phyloP scores from a whole-genome alignment of 2,888 invertebrate genomes.

The Oligia fasciuncula region DNA sequence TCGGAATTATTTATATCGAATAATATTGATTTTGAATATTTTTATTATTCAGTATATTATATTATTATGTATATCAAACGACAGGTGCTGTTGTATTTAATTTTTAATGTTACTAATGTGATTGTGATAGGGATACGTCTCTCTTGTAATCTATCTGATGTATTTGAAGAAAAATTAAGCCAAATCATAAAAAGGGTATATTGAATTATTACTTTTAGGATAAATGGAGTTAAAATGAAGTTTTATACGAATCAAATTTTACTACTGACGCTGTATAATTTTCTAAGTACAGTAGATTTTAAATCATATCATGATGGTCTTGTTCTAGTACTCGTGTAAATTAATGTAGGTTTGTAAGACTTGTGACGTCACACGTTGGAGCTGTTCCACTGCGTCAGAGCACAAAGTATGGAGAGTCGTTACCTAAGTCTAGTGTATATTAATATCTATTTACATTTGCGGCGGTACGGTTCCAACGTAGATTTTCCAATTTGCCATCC shows the following conservation, averaged over 20 bases:
- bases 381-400: conserved; percentile 62
- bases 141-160: conserved; percentile 85
- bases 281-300: conserved; percentile 87
- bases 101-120: conserved; percentile 85
- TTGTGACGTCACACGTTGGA: conserved; percentile 67
- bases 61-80: conserved; percentile 84
- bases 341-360: conserved; percentile 78
- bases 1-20: conserved; percentile 81
- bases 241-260: conserved; percentile 88
- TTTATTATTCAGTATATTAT: conserved; percentile 82
- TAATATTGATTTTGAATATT: conserved; percentile 80
- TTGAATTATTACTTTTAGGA: conserved; percentile 87
- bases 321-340: conserved; percentile 79
- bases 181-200: conserved; percentile 89
- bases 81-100: conserved; percentile 89
- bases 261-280: conserved; percentile 85
- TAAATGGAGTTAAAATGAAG: conserved; percentile 85
- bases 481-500: conserved; percentile 69
- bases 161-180: conserved; percentile 82
- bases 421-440: conserved; percentile 62
- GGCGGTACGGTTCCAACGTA: conserved; percentile 54
- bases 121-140: conserved; percentile 86
- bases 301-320: conserved; percentile 86
- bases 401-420: conserved; percentile 69
- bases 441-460: conserved; percentile 52